These are phyloP conservation scores for Hyperoplus immaculatus DNA, from an alignment of 2,797 vertebrate species.

Conservation along the genomic window DNA sequence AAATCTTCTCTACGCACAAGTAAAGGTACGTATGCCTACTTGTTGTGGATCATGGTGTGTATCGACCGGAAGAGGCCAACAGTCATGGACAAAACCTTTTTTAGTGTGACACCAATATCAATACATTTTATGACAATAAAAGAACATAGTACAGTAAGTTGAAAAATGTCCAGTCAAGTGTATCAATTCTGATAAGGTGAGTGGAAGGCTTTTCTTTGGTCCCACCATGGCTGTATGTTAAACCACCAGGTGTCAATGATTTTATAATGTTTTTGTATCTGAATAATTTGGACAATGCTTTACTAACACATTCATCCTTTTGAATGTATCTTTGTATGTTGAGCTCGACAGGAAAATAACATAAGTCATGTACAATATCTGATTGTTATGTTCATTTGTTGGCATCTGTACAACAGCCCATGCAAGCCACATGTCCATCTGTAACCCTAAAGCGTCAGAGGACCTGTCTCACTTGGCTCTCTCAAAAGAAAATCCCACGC, in stretches of 20 bases:
- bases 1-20: neutral
- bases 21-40: neutral
- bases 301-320: neutral
- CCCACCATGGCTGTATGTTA: too few relatives aligned
- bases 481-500: neutral
- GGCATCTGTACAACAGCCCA: neutral
- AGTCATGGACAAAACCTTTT: too few relatives aligned
- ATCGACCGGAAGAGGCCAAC: neutral
- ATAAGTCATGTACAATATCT: neutral
- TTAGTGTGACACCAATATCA: too few relatives aligned
- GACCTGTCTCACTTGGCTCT: slow-evolving; percentile 9
- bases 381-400: neutral
- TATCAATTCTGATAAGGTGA: neutral
- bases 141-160: too few relatives aligned
- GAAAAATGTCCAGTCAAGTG: too few relatives aligned
- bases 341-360: neutral
- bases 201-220: too few relatives aligned
- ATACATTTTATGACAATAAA: too few relatives aligned
- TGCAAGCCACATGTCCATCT: neutral
- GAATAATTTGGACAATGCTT: neutral
- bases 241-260: neutral
- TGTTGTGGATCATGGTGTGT: slow-evolving; percentile 1
- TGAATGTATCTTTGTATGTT: neutral
- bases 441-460: neutral
- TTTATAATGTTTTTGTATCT: neutral